Base-by-base conservation (phyloP, 1,140 invertebrate species). In the Phocides pigmalion region DNA sequence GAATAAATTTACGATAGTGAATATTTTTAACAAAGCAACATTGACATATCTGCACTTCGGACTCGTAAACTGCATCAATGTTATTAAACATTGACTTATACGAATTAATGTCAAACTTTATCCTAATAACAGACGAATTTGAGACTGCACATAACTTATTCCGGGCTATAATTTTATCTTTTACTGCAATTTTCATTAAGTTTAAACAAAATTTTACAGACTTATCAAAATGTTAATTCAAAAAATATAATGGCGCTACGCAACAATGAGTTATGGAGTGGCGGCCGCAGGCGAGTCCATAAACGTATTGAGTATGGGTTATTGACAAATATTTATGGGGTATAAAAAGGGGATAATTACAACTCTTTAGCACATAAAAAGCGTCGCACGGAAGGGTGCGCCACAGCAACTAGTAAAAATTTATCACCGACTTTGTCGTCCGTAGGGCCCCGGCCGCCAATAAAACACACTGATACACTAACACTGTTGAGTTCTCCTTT, bases 281-380 rank as follows among this genome's bases (percentile, higher is more conserved):
- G 72, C 74, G 62, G 75, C 84, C 82, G 73, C 82, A 75, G 75
- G 70, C 71, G 68, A 87, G 67, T 85, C 79, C 81, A 90, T 90
- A 88, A 88, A 87, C 81, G 79, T 85, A 88, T 87, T 83, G 78
- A 84, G 66, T 81, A 87, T 79, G 82, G 81, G 82, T 83, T 89
- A 87, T 89, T 90, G 86, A 89, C 86, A 87, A 90, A 90, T 90
- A 87, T 89, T 89, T 89, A 89, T 87, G 79, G 80, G 74, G 82
- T 87, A 90, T 87, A 87, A 87, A 89, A 76, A 90, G 84, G 83
- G 82, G 28, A 89, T 90, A 90, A 90, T 90, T 90, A 90, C 86
- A 90, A 89, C 84, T 90, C 84, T 90, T 90, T 90, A 84, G 74
- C 78, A 79, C 82, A 84, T 89, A 89, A 90, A 90, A 90, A 90